phyloP scores from a whole-genome alignment of 1,140 invertebrate species.

The Pseudomyrmex gracilis region DNA sequence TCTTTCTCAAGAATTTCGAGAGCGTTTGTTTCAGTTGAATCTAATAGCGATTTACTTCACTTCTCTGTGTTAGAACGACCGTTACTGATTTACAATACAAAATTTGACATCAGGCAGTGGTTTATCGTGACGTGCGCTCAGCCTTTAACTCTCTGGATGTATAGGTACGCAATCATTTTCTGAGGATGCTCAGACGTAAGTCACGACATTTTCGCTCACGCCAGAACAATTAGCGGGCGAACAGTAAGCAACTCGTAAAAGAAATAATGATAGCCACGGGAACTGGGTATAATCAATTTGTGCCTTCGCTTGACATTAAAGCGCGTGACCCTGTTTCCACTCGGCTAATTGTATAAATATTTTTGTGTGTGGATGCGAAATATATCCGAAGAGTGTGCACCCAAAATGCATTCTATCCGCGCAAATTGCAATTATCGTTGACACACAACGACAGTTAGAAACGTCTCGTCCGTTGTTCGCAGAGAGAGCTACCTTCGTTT shows the following conservation, averaged over 20 bases:
- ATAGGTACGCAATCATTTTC: slow-evolving; percentile 87
- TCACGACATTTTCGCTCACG: slow-evolving; percentile 41
- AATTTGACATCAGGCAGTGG: slow-evolving; percentile 97
- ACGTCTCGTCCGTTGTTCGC: slow-evolving; percentile 66
- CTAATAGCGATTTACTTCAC: slow-evolving; percentile 66
- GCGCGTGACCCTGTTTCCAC: background rate
- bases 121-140: slow-evolving; percentile 96
- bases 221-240: slow-evolving; percentile 34
- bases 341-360: background rate
- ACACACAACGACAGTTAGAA: slow-evolving; percentile 15
- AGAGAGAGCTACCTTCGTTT: slow-evolving; percentile 96
- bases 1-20: background rate
- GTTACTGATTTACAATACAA: slow-evolving; percentile 94
- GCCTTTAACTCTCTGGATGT: slow-evolving; percentile 97
- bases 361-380: slow-evolving; percentile 22
- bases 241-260: slow-evolving; percentile 15
- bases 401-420: slow-evolving; percentile 3
- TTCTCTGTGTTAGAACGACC: slow-evolving; percentile 89
- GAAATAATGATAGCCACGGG: slow-evolving; percentile 26
- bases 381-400: slow-evolving; percentile 31
- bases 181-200: slow-evolving; percentile 22
- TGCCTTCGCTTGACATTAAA: slow-evolving; percentile 27
- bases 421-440: slow-evolving; percentile 48
- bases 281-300: slow-evolving; percentile 59
- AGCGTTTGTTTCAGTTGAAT: background rate